These are phyloP conservation scores for Agriopis aurantiaria DNA, from an alignment of 2,888 invertebrate genomes.

Conservation along the genomic window DNA sequence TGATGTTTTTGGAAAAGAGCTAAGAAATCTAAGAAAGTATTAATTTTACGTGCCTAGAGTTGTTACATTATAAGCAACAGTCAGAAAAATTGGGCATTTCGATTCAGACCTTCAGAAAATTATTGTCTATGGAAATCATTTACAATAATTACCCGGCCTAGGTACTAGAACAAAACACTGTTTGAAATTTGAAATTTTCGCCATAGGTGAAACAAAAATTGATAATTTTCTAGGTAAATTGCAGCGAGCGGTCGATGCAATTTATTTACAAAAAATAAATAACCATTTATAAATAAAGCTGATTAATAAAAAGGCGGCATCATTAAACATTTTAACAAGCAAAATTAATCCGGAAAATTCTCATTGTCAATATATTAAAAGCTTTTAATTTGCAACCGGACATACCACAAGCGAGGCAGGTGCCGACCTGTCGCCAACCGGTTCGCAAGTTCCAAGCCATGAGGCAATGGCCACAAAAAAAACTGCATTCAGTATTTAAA, in stretches of 20 bases:
- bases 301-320: constrained; percentile 33
- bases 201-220: too few species aligned
- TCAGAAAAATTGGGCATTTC: too few species aligned
- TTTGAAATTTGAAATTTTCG: too few species aligned
- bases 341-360: constrained; percentile 58
- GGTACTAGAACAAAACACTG: too few species aligned
- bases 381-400: constrained; percentile 68
- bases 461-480: constrained; percentile 54
- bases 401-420: constrained; percentile 75
- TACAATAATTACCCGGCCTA: too few species aligned
- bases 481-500: constrained; percentile 58
- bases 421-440: constrained; percentile 78
- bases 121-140: too few species aligned
- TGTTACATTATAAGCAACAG: too few species aligned
- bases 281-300: not conserved
- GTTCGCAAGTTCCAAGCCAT: constrained; percentile 56
- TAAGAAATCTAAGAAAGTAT: not conserved
- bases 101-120: too few species aligned
- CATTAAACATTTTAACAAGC: constrained; percentile 51
- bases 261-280: too few species aligned
- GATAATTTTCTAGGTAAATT: too few species aligned
- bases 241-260: too few species aligned
- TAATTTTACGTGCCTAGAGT: too few species aligned
- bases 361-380: constrained; percentile 57
- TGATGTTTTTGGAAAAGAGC: not conserved